These are phyloP conservation scores for Aphis craccivora DNA, from an alignment of 1,140 invertebrate genomes.

Conservation along the genomic window DNA sequence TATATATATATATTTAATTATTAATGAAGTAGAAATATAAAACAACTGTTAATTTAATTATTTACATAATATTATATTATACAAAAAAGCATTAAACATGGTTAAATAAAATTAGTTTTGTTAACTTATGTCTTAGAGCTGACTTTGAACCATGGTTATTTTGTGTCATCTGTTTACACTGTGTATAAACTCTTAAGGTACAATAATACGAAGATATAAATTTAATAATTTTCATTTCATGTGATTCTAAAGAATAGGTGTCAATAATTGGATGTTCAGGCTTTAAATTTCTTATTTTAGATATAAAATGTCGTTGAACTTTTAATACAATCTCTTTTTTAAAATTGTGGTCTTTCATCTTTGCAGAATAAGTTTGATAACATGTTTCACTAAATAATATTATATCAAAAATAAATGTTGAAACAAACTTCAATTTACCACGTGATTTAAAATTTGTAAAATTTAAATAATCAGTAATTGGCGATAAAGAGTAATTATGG, in stretches of 20 bases:
- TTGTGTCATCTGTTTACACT: conserved; percentile 24
- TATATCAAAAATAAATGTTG: conserved; percentile 23
- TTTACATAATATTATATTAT: too few relatives aligned
- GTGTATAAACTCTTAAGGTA: background rate
- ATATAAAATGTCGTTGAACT: background rate
- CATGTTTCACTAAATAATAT: conserved; percentile 13
- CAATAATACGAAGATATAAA: conserved; percentile 36
- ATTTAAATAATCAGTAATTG: background rate
- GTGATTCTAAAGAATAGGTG: background rate
- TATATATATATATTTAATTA: too few relatives aligned
- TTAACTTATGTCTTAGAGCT: conserved; percentile 26
- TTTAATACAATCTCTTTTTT: background rate
- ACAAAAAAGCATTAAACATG: background rate
- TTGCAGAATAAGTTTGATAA: background rate
- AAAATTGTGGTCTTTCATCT: background rate
- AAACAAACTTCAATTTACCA: background rate
- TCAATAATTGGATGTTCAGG: background rate
- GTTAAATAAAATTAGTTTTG: conserved; percentile 26
- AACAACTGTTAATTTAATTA: too few relatives aligned
- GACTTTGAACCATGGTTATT: background rate
- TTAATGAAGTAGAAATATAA: too few relatives aligned
- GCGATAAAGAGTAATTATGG: background rate
- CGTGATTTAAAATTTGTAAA: background rate
- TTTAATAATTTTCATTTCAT: background rate
- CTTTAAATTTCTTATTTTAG: background rate